Base-by-base conservation (phyloP, 2,797 vertebrate species). In the Gymnoscopelus microlampas region DNA sequence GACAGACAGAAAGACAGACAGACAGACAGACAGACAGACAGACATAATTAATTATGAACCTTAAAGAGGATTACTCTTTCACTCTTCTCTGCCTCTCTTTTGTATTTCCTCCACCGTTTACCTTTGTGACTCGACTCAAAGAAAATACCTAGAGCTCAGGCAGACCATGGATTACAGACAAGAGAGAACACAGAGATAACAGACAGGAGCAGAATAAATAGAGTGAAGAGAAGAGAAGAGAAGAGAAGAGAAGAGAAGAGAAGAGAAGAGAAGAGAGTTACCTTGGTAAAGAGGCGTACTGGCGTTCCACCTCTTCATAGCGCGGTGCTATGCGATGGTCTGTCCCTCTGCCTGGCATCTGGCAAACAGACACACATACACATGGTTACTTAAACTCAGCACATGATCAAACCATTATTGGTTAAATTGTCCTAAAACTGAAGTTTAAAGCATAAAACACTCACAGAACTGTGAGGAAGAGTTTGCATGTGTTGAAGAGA, bases 231-330 rank as follows among this genome's bases (percentile, higher is more conserved):
- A 11, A 15, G 53, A 47, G 9, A 5, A 2, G 12, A 35, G 32
- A 11, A 48, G 12, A 3, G 29, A 26, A 14, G 26, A 68, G 15
- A 44, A 51, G 5, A 50, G 13, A 2, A n/a, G 54, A 56, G 54
- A 55, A 11, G 23, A 48, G 8, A 19, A 60, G 26, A 15, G 8
- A 15, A 26, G 12, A 50, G 23, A 6, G 59, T 19, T 96, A 98
- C 96, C 96, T 97, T 89, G 96, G 96, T 84, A 97, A 85, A 58
- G 96, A 97, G 23, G 96, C 95, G 1, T 97, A 97, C 79, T 97
- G 96, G 32, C 96, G 93, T 76, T 98, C 96, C 87, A 96, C 86
- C 53, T 95, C 96, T 81, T 97, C 96, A 2, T 94, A 96, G 11
- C 92, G 92, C 2, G 95, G 91, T 64, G 94, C 92, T 7, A 90